Evolutionary conservation across 2,888 invertebrate species (phyloP).

Genomic region (Lymantria dispar): DNA sequence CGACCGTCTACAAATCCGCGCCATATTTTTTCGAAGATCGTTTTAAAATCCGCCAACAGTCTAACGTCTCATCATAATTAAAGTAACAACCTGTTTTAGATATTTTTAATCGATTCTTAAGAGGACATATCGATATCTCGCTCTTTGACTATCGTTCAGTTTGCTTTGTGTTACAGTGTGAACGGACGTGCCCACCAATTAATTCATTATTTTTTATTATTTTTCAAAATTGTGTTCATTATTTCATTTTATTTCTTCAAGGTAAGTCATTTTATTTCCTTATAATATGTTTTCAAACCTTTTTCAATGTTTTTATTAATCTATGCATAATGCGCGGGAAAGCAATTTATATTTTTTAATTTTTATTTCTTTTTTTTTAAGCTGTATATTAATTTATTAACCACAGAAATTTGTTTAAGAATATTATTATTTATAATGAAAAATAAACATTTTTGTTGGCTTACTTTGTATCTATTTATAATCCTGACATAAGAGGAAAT

Average conservation of each 20-base stretch:
- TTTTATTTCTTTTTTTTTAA: background rate
- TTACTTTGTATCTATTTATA: background rate
- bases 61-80: constrained; percentile 54
- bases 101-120: constrained; percentile 44
- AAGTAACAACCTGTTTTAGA: constrained; percentile 40
- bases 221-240: constrained; percentile 14
- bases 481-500: constrained; percentile 5
- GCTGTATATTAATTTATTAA: background rate
- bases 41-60: constrained; percentile 75
- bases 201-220: constrained; percentile 7
- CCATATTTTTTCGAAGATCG: constrained; percentile 53
- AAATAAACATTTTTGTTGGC: background rate
- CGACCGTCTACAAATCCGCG: constrained; percentile 53
- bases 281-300: background rate
- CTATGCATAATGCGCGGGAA: too few relatives aligned
- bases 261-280: constrained; percentile 14
- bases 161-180: constrained; percentile 63
- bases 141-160: constrained; percentile 55
- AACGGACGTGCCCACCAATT: constrained; percentile 49
- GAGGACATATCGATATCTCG: constrained; percentile 44
- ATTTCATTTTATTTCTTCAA: background rate
- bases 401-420: background rate
- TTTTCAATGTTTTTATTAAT: too few relatives aligned
- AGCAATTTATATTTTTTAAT: background rate
- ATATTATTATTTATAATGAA: background rate